These are phyloP conservation scores for Scaptomyza parva DNA, from an alignment of 2,888 invertebrate genomes.

Conservation along the genomic window DNA sequence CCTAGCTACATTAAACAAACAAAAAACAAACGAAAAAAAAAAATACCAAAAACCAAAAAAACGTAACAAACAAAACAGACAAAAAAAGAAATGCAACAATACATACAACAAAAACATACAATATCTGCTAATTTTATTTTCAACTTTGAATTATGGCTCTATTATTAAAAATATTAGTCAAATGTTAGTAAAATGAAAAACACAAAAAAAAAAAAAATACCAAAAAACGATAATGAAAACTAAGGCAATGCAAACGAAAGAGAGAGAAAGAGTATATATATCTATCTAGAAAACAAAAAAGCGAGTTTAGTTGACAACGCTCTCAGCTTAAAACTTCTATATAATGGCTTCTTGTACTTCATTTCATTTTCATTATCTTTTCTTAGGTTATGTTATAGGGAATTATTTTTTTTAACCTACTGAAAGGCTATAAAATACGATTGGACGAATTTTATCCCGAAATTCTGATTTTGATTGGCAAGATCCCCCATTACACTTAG, in stretches of 20 bases:
- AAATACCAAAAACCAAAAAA: conserved; percentile 41
- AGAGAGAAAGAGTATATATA: neutral
- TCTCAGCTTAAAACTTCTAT: conserved; percentile 3
- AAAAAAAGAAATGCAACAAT: conserved; percentile 45
- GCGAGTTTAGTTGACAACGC: conserved; percentile 35
- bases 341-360: neutral
- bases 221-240: conserved; percentile 20
- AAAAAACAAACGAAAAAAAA: conserved; percentile 36
- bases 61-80: conserved; percentile 46
- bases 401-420: too few relatives aligned
- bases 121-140: conserved; percentile 76
- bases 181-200: conserved; percentile 61
- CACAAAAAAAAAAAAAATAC: conserved; percentile 1
- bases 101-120: conserved; percentile 66
- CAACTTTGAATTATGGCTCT: conserved; percentile 75
- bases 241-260: conserved; percentile 41
- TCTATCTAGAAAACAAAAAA: too few relatives aligned
- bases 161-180: conserved; percentile 74
- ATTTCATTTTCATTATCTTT: too few relatives aligned
- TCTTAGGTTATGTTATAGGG: too few relatives aligned
- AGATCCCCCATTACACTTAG: conserved; percentile 19
- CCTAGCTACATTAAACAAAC: conserved; percentile 59
- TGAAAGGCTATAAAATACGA: too few relatives aligned
- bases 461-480: too few relatives aligned
- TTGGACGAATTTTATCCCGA: too few relatives aligned